Base-by-base conservation (phyloP, 2,113 vertebrate genomes). In the Empidonax traillii region DNA sequence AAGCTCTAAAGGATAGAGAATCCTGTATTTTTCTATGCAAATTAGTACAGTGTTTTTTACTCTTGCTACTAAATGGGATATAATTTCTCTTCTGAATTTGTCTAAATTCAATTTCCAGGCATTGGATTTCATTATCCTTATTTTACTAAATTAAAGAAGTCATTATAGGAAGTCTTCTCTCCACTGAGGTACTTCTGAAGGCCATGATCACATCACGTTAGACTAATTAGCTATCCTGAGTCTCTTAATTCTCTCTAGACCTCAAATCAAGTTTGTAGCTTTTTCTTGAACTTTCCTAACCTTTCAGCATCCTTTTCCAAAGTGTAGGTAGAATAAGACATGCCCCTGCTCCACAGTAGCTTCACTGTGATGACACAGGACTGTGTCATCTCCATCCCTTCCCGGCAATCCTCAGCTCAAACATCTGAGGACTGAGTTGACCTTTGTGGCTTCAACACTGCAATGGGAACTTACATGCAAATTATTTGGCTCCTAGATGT, bases 31-130 rank as follows among this genome's bases (percentile, higher is more conserved):
- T 96, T 94, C 72, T 94, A 71, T 51, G 67, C 59, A 94, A 87
- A 87, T 69, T 74, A 43, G 58, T 85, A 46, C 43, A 77, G 35
- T 88, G 55, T 14, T 95, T 93, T 85, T 91, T 91, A 85, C 35
- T 83, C 78, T 91, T 90, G 63, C 30, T 83, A 59, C 59, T 83
- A 77, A 94, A 94, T 94, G 94, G 46, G 63, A 93, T 71, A 51
- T 91, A 74, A 96, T 96, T 96, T 94, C 96, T 91, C 62, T 59
- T 91, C 85, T 93, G 85, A 96, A 96, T 97, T 97, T 94, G 85
- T 67, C 46, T 93, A 74, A 95, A 95, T 91, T 96, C 41, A 83
- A 96, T 96, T 96, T 97, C 87, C 90, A 95, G 68, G 74, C 85
- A 93, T 96, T 95, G 75, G 82, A 96, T 94, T 95, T 96, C 87